Evolutionary conservation across 2,888 invertebrate species (phyloP).

Genomic region (Beris morrisii): DNA sequence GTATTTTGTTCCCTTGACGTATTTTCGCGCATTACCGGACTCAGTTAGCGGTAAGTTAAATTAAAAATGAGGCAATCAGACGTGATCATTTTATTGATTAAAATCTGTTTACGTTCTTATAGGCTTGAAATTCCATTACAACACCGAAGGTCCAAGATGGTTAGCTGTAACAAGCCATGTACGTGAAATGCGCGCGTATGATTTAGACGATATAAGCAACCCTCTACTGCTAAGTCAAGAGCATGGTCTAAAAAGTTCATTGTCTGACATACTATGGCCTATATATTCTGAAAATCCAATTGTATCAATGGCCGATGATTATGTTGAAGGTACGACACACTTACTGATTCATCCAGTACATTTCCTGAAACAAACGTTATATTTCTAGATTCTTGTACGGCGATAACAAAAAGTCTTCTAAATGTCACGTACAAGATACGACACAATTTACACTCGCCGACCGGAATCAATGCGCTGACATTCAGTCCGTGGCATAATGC

Average conservation of each 20-base stretch:
- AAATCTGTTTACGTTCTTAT: neutral
- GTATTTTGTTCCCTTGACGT: conserved; percentile 58
- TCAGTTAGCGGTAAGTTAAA: conserved; percentile 58
- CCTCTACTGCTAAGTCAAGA: conserved; percentile 42
- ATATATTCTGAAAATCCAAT: conserved; percentile 48
- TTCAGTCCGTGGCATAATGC: conserved; percentile 45
- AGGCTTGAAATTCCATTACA: conserved; percentile 47
- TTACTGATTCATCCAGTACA: neutral
- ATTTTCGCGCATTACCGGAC: conserved; percentile 61
- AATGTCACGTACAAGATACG: conserved; percentile 34
- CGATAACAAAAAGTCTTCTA: conserved; percentile 1
- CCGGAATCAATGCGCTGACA: conserved; percentile 43
- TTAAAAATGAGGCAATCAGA: neutral
- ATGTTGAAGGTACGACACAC: conserved; percentile 42
- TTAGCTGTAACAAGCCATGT: conserved; percentile 43
- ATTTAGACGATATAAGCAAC: conserved; percentile 45
- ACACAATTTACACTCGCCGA: conserved; percentile 37
- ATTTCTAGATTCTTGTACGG: neutral
- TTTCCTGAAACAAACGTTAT: neutral
- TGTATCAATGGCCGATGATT: conserved; percentile 43
- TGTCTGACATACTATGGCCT: conserved; percentile 48
- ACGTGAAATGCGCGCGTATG: conserved; percentile 46
- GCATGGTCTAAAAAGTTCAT: conserved; percentile 43
- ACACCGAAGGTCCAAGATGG: conserved; percentile 50
- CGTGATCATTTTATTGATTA: neutral